Evolutionary conservation across 2,888 invertebrate genomes (phyloP).

Genomic region (Masnerella sp.): DNA sequence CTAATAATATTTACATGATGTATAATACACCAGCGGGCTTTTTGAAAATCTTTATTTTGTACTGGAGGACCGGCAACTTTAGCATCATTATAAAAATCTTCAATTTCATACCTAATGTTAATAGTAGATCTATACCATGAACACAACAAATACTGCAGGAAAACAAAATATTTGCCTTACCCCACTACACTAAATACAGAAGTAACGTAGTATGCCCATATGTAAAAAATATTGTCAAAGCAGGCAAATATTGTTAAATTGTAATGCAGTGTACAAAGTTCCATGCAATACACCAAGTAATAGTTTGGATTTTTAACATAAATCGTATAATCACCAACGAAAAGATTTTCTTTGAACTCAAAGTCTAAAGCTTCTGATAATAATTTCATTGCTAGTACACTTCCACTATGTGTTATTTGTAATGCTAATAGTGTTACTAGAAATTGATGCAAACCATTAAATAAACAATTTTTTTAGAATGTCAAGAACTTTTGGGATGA

Average conservation of each 20-base stretch:
- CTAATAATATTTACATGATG: slow-evolving; percentile 17
- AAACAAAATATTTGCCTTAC: slow-evolving; percentile 6
- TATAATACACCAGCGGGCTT: slow-evolving; percentile 11
- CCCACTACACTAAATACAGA: slow-evolving; percentile 20
- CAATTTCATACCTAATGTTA: slow-evolving; percentile 25
- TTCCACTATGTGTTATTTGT: too few species aligned
- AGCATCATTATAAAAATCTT: not conserved
- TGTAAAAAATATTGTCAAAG: slow-evolving; percentile 25
- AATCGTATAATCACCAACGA: slow-evolving; percentile 4
- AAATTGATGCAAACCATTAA: too few species aligned
- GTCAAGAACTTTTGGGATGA: too few species aligned
- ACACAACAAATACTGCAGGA: too few species aligned
- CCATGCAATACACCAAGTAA: slow-evolving; percentile 5
- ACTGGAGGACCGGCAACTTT: not conserved
- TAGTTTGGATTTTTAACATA: slow-evolving; percentile 1
- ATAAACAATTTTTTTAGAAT: too few species aligned
- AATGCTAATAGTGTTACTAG: not conserved
- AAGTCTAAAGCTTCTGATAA: not conserved
- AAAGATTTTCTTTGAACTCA: not conserved
- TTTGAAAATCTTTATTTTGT: not conserved
- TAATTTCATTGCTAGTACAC: slow-evolving; percentile 9
- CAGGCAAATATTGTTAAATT: slow-evolving; percentile 3
- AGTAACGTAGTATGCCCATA: slow-evolving; percentile 22
- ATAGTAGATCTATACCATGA: too few species aligned
- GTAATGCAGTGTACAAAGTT: slow-evolving; percentile 1